phyloP scores from a whole-genome alignment of 2,797 vertebrate genomes.

The Scarus forsteni region DNA sequence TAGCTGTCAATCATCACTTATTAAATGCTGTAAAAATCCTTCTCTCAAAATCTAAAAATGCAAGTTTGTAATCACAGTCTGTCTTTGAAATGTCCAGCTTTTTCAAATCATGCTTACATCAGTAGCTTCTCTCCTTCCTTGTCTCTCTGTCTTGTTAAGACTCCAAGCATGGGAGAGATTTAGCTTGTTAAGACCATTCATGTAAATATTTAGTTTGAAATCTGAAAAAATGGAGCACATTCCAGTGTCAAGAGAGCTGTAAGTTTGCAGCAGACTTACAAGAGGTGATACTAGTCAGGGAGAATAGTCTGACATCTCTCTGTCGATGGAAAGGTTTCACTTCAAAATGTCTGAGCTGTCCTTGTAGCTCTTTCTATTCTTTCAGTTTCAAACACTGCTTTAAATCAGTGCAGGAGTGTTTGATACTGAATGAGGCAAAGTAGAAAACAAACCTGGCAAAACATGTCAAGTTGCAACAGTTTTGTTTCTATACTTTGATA shows the following conservation, averaged over 20 bases:
- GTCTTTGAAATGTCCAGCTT: not conserved
- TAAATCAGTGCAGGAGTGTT: conserved; percentile 57
- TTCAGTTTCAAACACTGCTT: conserved; percentile 42
- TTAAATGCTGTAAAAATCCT: not conserved
- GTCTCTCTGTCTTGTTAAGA: conserved; percentile 58
- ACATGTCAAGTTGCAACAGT: conserved; percentile 5
- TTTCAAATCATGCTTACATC: conserved; percentile 10
- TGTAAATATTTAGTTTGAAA: conserved; percentile 85
- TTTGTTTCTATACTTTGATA: conserved; percentile 55
- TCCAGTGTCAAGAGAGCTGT: conserved; percentile 54
- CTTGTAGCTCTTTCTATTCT: conserved; percentile 44
- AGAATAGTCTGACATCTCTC: conserved; percentile 51
- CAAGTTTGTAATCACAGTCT: not conserved
- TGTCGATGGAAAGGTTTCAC: conserved; percentile 52
- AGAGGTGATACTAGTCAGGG: conserved; percentile 36
- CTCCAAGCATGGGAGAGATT: conserved; percentile 69
- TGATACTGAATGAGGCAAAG: conserved; percentile 23
- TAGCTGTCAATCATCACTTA: conserved; percentile 10
- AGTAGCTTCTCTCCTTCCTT: conserved; percentile 26
- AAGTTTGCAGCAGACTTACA: conserved; percentile 40
- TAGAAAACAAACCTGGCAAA: no score
- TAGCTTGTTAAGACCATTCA: conserved; percentile 57
- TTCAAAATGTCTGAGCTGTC: conserved; percentile 51
- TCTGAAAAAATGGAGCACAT: conserved; percentile 70
- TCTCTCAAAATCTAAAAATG: no score